phyloP scores from a whole-genome alignment of 2,888 invertebrate species.

The Platycnemis pennipes region DNA sequence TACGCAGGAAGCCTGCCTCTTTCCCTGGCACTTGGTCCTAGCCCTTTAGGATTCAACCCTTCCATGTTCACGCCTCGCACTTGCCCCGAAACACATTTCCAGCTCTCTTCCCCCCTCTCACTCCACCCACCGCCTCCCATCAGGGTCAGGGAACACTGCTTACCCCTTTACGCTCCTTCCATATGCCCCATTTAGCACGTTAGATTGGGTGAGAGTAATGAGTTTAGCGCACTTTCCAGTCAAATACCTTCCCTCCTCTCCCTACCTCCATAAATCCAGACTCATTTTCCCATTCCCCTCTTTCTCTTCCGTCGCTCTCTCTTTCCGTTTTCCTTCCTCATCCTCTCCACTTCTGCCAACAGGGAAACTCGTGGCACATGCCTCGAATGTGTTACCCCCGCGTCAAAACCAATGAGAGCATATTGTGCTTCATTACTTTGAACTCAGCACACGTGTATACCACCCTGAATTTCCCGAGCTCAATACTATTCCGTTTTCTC shows the following conservation, averaged over 20 bases:
- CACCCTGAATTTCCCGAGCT: no score
- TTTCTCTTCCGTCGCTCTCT: neutral
- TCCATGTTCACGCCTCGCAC: neutral
- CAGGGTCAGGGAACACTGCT: neutral
- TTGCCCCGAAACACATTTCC: neutral
- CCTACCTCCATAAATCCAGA: neutral
- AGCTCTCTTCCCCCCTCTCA: neutral
- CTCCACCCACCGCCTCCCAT: neutral
- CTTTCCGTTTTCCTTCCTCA: neutral
- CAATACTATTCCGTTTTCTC: no score
- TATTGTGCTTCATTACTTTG: no score
- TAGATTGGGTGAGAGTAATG: slow-evolving; percentile 62
- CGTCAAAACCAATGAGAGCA: no score
- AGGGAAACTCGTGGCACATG: no score
- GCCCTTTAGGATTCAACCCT: neutral
- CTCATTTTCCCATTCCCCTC: neutral
- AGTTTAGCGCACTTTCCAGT: slow-evolving; percentile 62
- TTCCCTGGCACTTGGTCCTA: neutral
- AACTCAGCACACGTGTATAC: no score
- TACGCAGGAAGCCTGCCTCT: neutral
- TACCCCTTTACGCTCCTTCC: slow-evolving; percentile 5
- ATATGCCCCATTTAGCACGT: slow-evolving; percentile 62
- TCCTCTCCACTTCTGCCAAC: neutral
- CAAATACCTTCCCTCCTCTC: slow-evolving; percentile 35
- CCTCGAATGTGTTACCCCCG: no score